A percentile compares a stretch with the other conserved stretches of the same genome.
These are phyloP conservation scores for Drosophila suboccidentalis DNA, from an alignment of 2,888 invertebrate genomes.

Conservation along the genomic window DNA sequence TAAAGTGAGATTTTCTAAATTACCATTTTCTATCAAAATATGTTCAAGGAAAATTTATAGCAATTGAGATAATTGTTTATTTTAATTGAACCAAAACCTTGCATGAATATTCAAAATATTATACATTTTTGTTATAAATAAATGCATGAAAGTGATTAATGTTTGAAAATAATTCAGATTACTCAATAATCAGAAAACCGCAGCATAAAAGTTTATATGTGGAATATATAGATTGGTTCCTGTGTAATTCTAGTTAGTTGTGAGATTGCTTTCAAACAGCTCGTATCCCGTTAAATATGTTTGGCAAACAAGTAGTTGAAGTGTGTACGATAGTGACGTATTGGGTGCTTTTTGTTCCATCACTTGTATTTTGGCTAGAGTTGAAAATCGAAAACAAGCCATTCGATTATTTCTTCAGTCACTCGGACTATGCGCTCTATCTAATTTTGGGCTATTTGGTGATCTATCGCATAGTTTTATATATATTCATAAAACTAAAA, in stretches of 20 bases:
- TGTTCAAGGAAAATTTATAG: too few species aligned
- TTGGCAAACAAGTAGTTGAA: slow-evolving; percentile 44
- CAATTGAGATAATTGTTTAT: too few species aligned
- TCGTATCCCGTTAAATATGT: slow-evolving; percentile 24
- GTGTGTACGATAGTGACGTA: slow-evolving; percentile 26
- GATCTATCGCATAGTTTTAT: slow-evolving; percentile 11
- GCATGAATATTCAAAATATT: not conserved
- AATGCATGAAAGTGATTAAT: not conserved
- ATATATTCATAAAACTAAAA: slow-evolving; percentile 2
- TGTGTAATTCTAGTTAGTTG: slow-evolving; percentile 11
- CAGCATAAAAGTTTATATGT: not conserved
- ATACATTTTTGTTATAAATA: not conserved
- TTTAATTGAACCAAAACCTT: too few species aligned
- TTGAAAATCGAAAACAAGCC: not conserved
- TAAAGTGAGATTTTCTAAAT: too few species aligned
- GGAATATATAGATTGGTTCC: not conserved
- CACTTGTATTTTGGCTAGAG: not conserved
- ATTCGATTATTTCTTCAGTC: slow-evolving; percentile 1
- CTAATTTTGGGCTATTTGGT: slow-evolving; percentile 32
- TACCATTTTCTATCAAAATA: too few species aligned
- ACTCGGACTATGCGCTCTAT: slow-evolving; percentile 12
- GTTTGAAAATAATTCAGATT: not conserved
- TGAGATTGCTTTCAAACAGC: not conserved
- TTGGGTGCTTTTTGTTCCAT: slow-evolving; percentile 33
- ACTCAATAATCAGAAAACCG: not conserved